Percentiles rank a stretch among this genome's conserved stretches.
These are phyloP conservation scores for Lissocephala sabroskyi DNA, from an alignment of 2,888 invertebrate genomes.

Conservation along the genomic window DNA sequence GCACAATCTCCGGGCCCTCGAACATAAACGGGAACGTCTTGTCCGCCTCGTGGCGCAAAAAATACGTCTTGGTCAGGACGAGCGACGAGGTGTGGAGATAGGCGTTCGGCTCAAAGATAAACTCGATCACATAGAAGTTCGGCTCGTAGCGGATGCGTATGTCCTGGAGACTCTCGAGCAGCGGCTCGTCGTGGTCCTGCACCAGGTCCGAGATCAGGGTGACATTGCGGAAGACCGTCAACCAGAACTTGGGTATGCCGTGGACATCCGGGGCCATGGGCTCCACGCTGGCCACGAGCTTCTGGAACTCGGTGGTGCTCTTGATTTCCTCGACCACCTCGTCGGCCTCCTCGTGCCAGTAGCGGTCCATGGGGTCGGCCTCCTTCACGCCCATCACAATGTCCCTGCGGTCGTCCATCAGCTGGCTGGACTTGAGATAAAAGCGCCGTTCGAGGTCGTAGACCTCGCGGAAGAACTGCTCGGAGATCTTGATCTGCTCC, in stretches of 20 bases:
- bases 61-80: slow-evolving; percentile 40
- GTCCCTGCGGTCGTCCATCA: slow-evolving; percentile 37
- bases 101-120: slow-evolving; percentile 35
- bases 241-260: slow-evolving; percentile 46
- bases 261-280: slow-evolving; percentile 19
- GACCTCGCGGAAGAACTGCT: slow-evolving; percentile 40
- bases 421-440: slow-evolving; percentile 31
- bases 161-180: slow-evolving; percentile 37
- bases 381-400: slow-evolving; percentile 37
- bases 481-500: slow-evolving; percentile 37
- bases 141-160: slow-evolving; percentile 39
- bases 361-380: slow-evolving; percentile 24
- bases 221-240: slow-evolving; percentile 50
- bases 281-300: slow-evolving; percentile 19
- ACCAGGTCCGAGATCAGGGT: slow-evolving; percentile 41
- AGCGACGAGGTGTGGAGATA: slow-evolving; percentile 38
- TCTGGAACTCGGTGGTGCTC: slow-evolving; percentile 29
- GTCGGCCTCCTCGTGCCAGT: slow-evolving; percentile 32
- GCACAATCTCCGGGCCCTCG: slow-evolving; percentile 47
- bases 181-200: slow-evolving; percentile 43
- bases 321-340: slow-evolving; percentile 35
- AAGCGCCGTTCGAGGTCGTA: slow-evolving; percentile 36
- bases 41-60: slow-evolving; percentile 43
- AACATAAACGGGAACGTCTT: slow-evolving; percentile 42
- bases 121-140: slow-evolving; percentile 38